Base-by-base conservation (phyloP, 2,888 invertebrate genomes). In the Philaethria dido region DNA sequence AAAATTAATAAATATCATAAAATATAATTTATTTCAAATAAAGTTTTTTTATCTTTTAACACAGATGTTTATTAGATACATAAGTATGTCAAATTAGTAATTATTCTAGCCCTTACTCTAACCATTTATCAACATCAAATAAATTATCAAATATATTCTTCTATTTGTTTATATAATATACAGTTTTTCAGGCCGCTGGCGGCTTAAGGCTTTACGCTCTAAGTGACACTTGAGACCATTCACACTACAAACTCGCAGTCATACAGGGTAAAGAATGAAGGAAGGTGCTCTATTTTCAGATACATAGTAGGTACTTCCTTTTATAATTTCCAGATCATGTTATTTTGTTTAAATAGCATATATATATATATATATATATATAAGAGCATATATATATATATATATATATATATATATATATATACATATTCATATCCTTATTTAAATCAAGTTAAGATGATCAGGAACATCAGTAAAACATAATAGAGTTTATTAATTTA, bases 161-260 rank as follows among this genome's bases (percentile, higher is more conserved):
- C 39, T 54, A n/a, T 62, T 48, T 62, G 25, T 62, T 39, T 62
- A 39, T 50, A 59, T 42, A 39, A 50, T 50, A 59, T 50, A 64
- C 33, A 59, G 52, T 66, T 62, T 68, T 68, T 68, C 47, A 66
- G 70, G 68, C 54, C 68, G 63, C 65, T 60, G 60, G 33, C 48
- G 48, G 57, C 64, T 69, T 59, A 60, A 45, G 63, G 60, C 68
- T 66, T 57, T 60, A 63, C 52, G 47, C 48, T 60, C 54, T 68
- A 63, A 68, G 68, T 63, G 68, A 60, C 60, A 61, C 65, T 70
- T 63, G 68, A 65, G 68, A 63, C 39, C 39, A 62, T 59, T 62
- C 50, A 64, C 61, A 55, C 57, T 57, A 63, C 68, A 70, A 64
- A 59, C 54, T 39, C 18, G 55, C 20, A 55, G 54, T 57, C 57